Evolutionary conservation across 2,113 vertebrate species (phyloP).

Genomic region (Excalfactoria chinensis): DNA sequence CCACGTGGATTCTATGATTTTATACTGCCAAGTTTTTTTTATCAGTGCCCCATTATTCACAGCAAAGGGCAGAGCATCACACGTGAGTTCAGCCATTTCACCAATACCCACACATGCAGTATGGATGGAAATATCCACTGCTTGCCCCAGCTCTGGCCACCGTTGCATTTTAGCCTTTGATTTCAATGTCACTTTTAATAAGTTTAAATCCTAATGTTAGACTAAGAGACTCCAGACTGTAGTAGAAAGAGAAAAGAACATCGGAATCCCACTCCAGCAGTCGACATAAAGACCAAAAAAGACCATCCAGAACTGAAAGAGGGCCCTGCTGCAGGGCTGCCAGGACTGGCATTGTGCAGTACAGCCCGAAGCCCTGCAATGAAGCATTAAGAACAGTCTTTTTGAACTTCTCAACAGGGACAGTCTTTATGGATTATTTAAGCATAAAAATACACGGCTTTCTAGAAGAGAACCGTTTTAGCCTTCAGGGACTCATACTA

Average conservation of each 20-base stretch:
- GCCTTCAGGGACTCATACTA: constrained; percentile 15
- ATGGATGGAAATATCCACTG: neutral
- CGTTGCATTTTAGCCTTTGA: rapidly evolving
- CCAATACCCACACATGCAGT: rapidly evolving
- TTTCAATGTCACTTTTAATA: neutral
- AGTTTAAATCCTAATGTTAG: neutral
- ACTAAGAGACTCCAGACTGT: neutral
- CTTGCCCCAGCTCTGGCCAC: neutral
- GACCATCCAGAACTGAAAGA: neutral
- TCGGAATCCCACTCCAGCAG: neutral
- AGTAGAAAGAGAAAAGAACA: neutral
- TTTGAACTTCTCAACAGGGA: constrained; percentile 49
- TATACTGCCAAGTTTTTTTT: neutral
- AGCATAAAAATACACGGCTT: constrained; percentile 47
- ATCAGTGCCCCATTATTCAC: neutral
- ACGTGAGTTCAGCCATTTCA: rapidly evolving
- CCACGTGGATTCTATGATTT: too few species aligned
- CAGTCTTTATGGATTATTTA: constrained; percentile 66
- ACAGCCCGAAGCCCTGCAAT: constrained; percentile 9
- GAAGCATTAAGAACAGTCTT: constrained; percentile 7
- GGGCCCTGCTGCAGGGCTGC: neutral
- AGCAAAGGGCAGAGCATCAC: neutral
- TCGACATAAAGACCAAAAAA: neutral
- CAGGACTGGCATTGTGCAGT: neutral
- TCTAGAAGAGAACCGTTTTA: constrained; percentile 30